These are phyloP conservation scores for Platalea minor DNA, from an alignment of 2,797 vertebrate genomes.

Conservation along the genomic window DNA sequence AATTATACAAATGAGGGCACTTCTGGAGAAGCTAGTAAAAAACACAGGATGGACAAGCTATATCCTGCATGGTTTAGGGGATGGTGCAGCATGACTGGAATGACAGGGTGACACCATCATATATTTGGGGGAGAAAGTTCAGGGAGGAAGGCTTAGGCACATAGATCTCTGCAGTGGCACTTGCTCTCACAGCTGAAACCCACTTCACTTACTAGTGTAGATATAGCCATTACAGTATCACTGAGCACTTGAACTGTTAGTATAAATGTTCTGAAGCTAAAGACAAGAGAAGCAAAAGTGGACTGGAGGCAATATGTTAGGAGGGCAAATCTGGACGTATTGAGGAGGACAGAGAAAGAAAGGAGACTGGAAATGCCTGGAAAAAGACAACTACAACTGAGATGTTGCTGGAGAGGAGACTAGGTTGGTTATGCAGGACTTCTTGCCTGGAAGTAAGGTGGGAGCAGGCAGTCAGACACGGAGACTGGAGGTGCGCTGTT, in stretches of 20 bases:
- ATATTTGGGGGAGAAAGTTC: neutral
- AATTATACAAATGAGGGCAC: neutral
- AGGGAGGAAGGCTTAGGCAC: neutral
- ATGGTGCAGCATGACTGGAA: neutral
- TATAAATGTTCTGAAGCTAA: neutral
- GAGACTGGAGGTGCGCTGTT: neutral
- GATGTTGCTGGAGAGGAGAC: neutral
- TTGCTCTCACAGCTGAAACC: neutral
- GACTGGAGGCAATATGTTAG: neutral
- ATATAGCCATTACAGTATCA: neutral
- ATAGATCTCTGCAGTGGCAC: neutral
- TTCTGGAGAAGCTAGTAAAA: neutral
- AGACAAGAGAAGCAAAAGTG: neutral
- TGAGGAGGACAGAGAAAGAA: neutral
- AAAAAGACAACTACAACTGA: neutral
- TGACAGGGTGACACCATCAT: neutral
- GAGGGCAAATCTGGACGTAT: neutral
- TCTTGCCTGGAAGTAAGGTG: neutral
- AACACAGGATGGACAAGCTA: accelerated
- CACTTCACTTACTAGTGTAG: neutral
- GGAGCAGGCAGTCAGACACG: neutral
- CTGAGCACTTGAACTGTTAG: neutral
- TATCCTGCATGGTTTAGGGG: neutral
- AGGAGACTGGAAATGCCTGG: neutral
- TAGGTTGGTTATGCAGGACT: neutral